Conservation (phyloP, 1,140 invertebrate species). For the Contarinia nasturtii region DNA sequence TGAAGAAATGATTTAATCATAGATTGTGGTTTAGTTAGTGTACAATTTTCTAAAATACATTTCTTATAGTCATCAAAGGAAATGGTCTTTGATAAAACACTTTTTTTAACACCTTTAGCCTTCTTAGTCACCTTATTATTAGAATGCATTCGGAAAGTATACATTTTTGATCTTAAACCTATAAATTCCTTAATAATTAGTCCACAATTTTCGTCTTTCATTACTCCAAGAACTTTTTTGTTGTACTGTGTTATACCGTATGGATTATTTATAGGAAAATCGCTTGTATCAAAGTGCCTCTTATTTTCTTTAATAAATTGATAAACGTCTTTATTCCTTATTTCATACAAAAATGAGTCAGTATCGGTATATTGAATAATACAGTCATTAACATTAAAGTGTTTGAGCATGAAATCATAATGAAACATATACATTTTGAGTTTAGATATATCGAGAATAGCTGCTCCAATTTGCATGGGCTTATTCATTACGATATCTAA, state of each 20-base stretch:
- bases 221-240: conserved; percentile 12
- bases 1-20: conserved; percentile 11
- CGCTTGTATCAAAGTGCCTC: conserved; percentile 14
- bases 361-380: conserved; percentile 24
- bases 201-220: conserved; percentile 15
- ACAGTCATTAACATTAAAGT: conserved; percentile 13
- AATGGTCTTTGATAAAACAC: conserved; percentile 4
- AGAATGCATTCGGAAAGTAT: neutral
- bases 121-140: conserved; percentile 1
- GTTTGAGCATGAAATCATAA: conserved; percentile 12
- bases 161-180: neutral
- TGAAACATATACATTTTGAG: conserved; percentile 17
- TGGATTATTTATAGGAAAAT: conserved; percentile 9
- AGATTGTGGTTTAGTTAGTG: conserved; percentile 7
- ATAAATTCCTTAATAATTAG: neutral
- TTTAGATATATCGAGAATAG: conserved; percentile 23
- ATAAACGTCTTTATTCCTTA: conserved; percentile 24
- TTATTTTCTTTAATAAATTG: conserved; percentile 18
- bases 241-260: conserved; percentile 9
- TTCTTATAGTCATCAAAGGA: conserved; percentile 10
- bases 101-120: conserved; percentile 8
- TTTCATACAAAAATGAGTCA: conserved; percentile 22
- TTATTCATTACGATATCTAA: conserved; percentile 19
- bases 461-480: conserved; percentile 23
- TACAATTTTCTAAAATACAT: conserved; percentile 10